These are phyloP conservation scores for Dendropsophus ebraccatus DNA, from an alignment of 2,113 vertebrate genomes.

Conservation along the genomic window DNA sequence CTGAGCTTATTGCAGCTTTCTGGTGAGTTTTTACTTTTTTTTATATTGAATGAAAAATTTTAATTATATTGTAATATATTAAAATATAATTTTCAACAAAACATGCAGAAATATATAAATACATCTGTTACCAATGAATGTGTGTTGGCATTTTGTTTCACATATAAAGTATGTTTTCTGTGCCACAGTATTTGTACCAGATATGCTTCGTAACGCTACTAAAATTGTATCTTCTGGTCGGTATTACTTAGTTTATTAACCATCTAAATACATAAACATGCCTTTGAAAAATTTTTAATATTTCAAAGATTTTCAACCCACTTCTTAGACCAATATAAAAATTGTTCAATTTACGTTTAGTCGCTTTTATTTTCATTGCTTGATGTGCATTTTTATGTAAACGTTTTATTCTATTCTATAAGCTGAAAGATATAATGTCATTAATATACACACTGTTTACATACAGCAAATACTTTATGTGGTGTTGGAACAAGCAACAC, in stretches of 20 bases:
- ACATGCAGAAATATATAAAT: no score
- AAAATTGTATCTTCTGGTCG: background rate
- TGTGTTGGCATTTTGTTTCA: background rate
- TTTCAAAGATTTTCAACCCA: no score
- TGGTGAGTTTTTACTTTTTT: slow-evolving; percentile 36
- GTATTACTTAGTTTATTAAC: background rate
- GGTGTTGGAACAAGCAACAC: background rate
- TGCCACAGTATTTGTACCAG: background rate
- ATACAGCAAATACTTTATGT: background rate
- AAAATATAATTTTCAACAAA: no score
- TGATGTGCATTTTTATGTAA: no score
- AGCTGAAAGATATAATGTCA: background rate
- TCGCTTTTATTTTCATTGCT: no score
- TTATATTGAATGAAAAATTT: background rate
- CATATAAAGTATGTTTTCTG: background rate
- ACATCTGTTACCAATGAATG: no score
- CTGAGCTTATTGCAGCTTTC: background rate
- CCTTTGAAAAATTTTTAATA: no score
- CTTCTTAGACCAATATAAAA: no score
- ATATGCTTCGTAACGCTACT: background rate
- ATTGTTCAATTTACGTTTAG: no score
- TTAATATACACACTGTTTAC: background rate
- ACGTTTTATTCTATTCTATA: no score
- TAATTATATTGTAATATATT: background rate
- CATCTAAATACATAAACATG: background rate